Percentiles rank a stretch among this genome's conserved stretches.
Evolutionary conservation across 2,888 invertebrate genomes (phyloP).

Genomic region (Diplazon laetatorius): DNA sequence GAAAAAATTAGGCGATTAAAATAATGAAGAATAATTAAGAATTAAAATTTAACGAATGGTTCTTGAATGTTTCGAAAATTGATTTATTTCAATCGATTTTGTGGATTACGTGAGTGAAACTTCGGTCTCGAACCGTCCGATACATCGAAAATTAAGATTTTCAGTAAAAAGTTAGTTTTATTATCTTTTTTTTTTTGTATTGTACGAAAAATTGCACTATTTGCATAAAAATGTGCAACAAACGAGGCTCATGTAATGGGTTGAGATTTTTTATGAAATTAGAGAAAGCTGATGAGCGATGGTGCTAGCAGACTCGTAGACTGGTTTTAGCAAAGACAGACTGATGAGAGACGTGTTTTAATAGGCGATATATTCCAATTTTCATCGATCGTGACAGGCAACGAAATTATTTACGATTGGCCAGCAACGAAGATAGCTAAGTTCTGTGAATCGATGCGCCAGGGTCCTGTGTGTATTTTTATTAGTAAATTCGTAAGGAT

Average conservation of each 20-base stretch:
- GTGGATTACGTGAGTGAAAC: constrained; percentile 20
- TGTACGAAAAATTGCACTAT: background rate
- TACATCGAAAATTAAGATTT: constrained; percentile 53
- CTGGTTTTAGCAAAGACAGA: constrained; percentile 70
- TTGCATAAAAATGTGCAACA: constrained; percentile 26
- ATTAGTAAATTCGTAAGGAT: constrained; percentile 40
- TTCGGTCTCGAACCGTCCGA: constrained; percentile 39
- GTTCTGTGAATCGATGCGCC: constrained; percentile 48
- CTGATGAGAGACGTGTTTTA: constrained; percentile 57
- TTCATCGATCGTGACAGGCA: constrained; percentile 26
- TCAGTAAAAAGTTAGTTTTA: too few species aligned
- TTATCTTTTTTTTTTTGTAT: background rate
- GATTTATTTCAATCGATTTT: background rate
- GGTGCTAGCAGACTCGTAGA: constrained; percentile 75
- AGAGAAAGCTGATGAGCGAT: constrained; percentile 62
- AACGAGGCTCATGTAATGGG: constrained; percentile 35
- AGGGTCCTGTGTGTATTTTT: constrained; percentile 57
- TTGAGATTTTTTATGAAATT: background rate
- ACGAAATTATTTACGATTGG: constrained; percentile 20
- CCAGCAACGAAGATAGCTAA: constrained; percentile 46
- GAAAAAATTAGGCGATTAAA: background rate
- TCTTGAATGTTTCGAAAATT: background rate
- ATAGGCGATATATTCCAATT: constrained; percentile 27
- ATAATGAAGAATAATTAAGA: background rate
- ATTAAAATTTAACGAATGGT: background rate